These are phyloP conservation scores for Rotaria socialis DNA, from an alignment of 2,888 invertebrate genomes.

Conservation along the genomic window DNA sequence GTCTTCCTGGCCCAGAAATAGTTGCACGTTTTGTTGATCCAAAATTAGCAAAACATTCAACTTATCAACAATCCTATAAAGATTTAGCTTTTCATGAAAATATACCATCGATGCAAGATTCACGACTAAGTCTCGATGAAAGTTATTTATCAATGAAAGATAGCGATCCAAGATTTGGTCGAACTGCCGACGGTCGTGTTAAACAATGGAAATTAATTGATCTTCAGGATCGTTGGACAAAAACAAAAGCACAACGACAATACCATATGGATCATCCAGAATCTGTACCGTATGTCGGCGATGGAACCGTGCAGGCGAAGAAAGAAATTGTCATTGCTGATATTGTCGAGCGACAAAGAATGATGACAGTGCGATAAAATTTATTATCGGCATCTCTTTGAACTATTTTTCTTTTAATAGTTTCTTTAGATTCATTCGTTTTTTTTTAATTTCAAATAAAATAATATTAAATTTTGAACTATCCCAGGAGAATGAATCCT, in stretches of 20 bases:
- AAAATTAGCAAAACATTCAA: conserved; percentile 12
- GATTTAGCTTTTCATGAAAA: conserved; percentile 20
- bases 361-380: background rate
- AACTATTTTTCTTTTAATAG: too few species aligned
- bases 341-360: background rate
- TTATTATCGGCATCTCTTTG: background rate
- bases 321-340: conserved; percentile 47
- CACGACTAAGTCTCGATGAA: too few species aligned
- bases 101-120: background rate
- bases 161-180: background rate
- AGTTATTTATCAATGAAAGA: background rate
- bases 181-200: conserved; percentile 51
- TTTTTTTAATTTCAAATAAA: too few species aligned
- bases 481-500: too few species aligned
- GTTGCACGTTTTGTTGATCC: conserved; percentile 38
- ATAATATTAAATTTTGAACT: too few species aligned
- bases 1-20: background rate
- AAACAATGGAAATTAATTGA: conserved; percentile 51
- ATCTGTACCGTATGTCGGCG: conserved; percentile 54
- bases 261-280: conserved; percentile 54
- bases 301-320: conserved; percentile 53
- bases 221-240: conserved; percentile 55
- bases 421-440: too few species aligned
- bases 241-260: conserved; percentile 50
- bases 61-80: conserved; percentile 34